These are phyloP conservation scores for Coleophora deauratella DNA, from an alignment of 2,888 invertebrate species.

Conservation along the genomic window DNA sequence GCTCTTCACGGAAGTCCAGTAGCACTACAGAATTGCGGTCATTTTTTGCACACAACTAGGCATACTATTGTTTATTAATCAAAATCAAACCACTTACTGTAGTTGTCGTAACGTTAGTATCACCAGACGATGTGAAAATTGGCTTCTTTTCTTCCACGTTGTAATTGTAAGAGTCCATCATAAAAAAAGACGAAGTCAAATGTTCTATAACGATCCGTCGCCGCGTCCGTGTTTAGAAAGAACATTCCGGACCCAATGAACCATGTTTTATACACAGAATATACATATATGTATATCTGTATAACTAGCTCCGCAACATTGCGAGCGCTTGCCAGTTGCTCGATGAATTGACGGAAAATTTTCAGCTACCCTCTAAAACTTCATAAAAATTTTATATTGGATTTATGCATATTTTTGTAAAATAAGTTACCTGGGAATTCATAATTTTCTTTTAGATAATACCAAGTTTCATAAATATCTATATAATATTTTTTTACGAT, in stretches of 20 bases:
- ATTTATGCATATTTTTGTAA: too few species aligned
- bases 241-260: neutral
- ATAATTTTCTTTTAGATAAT: too few species aligned
- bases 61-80: neutral
- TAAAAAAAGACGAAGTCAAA: neutral
- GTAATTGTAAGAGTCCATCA: constrained; percentile 37
- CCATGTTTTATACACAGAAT: neutral
- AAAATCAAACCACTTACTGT: constrained; percentile 32
- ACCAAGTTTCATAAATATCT: too few species aligned
- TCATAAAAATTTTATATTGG: too few species aligned
- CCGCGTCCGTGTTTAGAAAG: neutral
- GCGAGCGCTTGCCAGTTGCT: neutral
- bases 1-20: too few species aligned
- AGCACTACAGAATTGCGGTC: too few species aligned
- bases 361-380: constrained; percentile 2
- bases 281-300: neutral
- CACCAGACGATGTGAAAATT: constrained; percentile 41
- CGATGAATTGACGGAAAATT: too few species aligned
- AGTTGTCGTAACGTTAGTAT: constrained; percentile 30
- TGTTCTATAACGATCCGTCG: neutral
- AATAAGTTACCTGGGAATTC: too few species aligned
- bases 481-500: too few species aligned
- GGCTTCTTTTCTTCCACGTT: constrained; percentile 40
- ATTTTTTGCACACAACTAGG: too few species aligned
- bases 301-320: neutral